Evolutionary conservation across 92 coral and sea anemone genomes (phyloP).

Genomic region (Virgularia gustaviana): DNA sequence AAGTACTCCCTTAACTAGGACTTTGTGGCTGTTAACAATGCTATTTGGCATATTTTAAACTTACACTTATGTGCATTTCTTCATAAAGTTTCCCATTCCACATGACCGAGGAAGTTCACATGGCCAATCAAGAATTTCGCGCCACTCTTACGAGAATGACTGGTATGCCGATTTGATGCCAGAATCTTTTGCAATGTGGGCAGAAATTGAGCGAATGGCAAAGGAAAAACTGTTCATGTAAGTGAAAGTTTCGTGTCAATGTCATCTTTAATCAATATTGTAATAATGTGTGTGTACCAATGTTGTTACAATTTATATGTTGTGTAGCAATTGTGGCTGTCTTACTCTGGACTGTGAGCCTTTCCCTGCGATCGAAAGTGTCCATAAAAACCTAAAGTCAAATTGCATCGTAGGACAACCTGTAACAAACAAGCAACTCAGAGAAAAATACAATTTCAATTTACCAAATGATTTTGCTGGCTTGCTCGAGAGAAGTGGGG

Average conservation of each 20-base stretch:
- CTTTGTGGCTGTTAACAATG: no score
- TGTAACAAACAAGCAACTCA: not conserved
- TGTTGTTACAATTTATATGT: not conserved
- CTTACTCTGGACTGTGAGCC: not conserved
- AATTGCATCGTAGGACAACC: not conserved
- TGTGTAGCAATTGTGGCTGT: conserved; percentile 17
- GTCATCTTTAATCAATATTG: not conserved
- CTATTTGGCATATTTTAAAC: no score
- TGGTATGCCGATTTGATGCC: conserved; percentile 76
- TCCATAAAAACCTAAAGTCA: not conserved
- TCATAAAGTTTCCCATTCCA: conserved; percentile 71
- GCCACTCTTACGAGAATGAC: conserved; percentile 62
- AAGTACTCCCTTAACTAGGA: no score
- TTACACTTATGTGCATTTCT: not conserved
- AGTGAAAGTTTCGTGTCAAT: not conserved
- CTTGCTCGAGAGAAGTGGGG: conserved; percentile 24
- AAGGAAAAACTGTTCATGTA: conserved; percentile 69
- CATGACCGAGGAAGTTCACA: conserved; percentile 93
- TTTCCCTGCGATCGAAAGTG: not conserved
- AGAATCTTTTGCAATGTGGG: conserved; percentile 79
- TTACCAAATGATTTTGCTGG: conserved; percentile 5
- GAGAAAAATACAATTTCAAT: conserved; percentile 15
- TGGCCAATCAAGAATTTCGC: conserved; percentile 81
- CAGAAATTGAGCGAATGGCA: conserved; percentile 64
- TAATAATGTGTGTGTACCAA: not conserved